Conservation (phyloP, 2,797 vertebrate species). For the Falco biarmicus region DNA sequence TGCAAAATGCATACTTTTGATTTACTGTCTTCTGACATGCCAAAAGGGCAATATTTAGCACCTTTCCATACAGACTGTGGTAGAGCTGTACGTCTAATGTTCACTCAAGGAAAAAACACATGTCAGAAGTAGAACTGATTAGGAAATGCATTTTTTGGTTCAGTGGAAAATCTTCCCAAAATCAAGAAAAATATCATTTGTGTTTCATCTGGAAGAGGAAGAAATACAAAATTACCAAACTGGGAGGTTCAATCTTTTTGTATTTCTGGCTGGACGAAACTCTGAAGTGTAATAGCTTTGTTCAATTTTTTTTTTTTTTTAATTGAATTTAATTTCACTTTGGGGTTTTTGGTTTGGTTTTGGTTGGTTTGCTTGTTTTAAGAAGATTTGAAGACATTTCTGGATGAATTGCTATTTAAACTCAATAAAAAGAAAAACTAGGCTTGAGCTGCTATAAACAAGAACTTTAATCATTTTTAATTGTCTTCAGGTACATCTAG, state of each 20-base stretch:
- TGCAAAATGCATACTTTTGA: neutral
- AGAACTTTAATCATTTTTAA: neutral
- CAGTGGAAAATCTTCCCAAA: neutral
- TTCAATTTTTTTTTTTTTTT: too few relatives aligned
- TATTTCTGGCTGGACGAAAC: neutral
- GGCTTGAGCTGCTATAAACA: neutral
- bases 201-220: neutral
- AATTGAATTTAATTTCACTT: neutral
- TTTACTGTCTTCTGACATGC: neutral
- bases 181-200: neutral
- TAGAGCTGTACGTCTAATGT: rapidly evolving
- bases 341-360: neutral
- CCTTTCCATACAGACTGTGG: neutral
- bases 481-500: neutral
- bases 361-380: neutral
- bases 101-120: neutral
- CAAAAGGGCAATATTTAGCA: neutral
- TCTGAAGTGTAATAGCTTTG: neutral
- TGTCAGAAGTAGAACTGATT: neutral
- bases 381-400: neutral
- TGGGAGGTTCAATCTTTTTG: rapidly evolving
- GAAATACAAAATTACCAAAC: neutral
- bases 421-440: neutral
- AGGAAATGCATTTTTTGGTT: neutral
- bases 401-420: neutral